Evolutionary conservation across 2,888 invertebrate species (phyloP).

Genomic region (Ormyrus pomaceus): DNA sequence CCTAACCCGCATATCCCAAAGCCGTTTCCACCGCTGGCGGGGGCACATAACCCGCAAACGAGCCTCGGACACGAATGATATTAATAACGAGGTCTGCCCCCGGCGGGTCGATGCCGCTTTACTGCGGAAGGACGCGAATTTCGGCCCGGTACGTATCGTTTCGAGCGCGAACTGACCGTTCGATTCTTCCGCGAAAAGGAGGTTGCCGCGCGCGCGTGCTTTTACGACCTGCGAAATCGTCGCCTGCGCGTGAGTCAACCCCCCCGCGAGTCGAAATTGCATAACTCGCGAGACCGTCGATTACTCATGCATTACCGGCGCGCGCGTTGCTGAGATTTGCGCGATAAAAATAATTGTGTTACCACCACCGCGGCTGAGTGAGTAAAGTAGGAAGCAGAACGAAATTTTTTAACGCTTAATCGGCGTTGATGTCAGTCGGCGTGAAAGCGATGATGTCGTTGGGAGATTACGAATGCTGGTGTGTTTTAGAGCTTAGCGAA

Average conservation of each 20-base stretch:
- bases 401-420: neutral
- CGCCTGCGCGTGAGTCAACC: neutral
- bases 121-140: constrained; percentile 1
- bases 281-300: neutral
- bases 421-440: neutral
- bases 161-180: neutral
- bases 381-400: too few species aligned
- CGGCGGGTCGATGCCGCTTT: neutral
- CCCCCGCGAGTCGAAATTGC: neutral
- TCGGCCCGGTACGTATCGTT: neutral
- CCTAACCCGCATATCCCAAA: too few species aligned
- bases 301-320: too few species aligned
- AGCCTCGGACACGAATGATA: neutral
- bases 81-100: neutral
- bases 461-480: neutral
- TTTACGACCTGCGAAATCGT: neutral
- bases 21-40: neutral
- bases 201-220: neutral
- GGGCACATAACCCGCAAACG: neutral
- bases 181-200: neutral
- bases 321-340: neutral
- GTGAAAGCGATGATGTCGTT: neutral
- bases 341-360: too few species aligned
- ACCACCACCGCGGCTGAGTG: too few species aligned
- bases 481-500: neutral